Percentiles rank a stretch among this genome's conserved stretches.
Conservation (phyloP, 2,888 invertebrate genomes). For the Drosophila affinis region DNA sequence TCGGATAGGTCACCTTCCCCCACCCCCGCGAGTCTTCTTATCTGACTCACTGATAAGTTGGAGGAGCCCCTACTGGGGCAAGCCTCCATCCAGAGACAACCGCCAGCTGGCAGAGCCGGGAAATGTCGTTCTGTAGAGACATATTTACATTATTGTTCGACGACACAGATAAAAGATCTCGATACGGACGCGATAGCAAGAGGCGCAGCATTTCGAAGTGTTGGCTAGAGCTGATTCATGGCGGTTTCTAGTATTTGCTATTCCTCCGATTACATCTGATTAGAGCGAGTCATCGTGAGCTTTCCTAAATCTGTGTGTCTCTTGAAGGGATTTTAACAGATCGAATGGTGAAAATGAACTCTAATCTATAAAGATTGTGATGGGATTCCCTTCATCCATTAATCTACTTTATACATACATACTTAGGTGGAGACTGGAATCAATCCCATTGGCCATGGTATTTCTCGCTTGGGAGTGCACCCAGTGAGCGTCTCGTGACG, state of each 20-base stretch:
- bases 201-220: neutral
- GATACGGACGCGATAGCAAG: constrained; percentile 5
- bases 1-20: neutral
- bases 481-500: constrained; percentile 18
- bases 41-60: constrained; percentile 24
- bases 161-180: constrained; percentile 32
- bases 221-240: neutral
- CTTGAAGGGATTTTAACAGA: too few relatives aligned
- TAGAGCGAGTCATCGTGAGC: neutral
- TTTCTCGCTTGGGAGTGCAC: constrained; percentile 8
- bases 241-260: neutral
- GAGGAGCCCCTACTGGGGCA: constrained; percentile 17
- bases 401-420: neutral
- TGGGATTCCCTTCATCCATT: too few relatives aligned
- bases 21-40: constrained; percentile 3
- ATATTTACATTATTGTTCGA: constrained; percentile 20
- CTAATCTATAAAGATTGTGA: too few relatives aligned
- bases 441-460: neutral
- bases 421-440: neutral
- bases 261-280: neutral
- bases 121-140: constrained; percentile 4
- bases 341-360: too few relatives aligned
- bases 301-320: neutral
- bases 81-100: constrained; percentile 12
- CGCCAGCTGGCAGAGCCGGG: constrained; percentile 6